Conservation (phyloP, 2,888 invertebrate species). For the Spisula subtruncata region DNA sequence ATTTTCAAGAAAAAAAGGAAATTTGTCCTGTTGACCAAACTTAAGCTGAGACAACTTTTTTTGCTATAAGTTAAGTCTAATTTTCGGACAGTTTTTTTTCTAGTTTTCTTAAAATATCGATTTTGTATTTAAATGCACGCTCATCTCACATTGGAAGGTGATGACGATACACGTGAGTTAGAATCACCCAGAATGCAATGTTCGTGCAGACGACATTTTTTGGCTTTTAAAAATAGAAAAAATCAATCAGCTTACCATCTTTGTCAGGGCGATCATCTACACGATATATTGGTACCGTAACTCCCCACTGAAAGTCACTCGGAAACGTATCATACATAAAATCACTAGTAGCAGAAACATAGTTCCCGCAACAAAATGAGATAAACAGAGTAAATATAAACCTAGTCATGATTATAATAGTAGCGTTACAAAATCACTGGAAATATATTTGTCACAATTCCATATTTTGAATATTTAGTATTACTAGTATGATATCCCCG, state of each 20-base stretch:
- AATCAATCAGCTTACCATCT: neutral
- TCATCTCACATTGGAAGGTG: too few relatives aligned
- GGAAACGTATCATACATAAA: slow-evolving; percentile 35
- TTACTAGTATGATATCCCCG: too few relatives aligned
- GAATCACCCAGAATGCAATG: too few relatives aligned
- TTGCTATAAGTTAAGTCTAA: too few relatives aligned
- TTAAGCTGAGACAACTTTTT: too few relatives aligned
- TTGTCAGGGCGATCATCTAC: neutral
- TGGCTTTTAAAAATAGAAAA: too few relatives aligned
- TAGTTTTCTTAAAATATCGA: too few relatives aligned
- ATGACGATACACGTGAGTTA: too few relatives aligned
- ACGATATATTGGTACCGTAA: slow-evolving; percentile 2
- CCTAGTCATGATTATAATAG: neutral
- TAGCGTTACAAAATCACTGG: neutral
- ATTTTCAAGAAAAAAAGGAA: too few relatives aligned
- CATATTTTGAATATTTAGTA: neutral
- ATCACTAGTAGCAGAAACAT: neutral
- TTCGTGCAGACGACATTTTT: neutral
- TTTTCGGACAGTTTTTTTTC: too few relatives aligned
- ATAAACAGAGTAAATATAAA: neutral
- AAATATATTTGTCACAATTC: neutral
- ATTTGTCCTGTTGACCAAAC: too few relatives aligned
- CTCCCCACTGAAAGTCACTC: slow-evolving; percentile 25
- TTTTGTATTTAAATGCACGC: too few relatives aligned
- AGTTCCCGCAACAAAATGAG: neutral